Percentiles rank a stretch among this genome's conserved stretches.
These are phyloP conservation scores for Sakesphorus luctuosus DNA, from an alignment of 2,113 vertebrate genomes.

Conservation along the genomic window DNA sequence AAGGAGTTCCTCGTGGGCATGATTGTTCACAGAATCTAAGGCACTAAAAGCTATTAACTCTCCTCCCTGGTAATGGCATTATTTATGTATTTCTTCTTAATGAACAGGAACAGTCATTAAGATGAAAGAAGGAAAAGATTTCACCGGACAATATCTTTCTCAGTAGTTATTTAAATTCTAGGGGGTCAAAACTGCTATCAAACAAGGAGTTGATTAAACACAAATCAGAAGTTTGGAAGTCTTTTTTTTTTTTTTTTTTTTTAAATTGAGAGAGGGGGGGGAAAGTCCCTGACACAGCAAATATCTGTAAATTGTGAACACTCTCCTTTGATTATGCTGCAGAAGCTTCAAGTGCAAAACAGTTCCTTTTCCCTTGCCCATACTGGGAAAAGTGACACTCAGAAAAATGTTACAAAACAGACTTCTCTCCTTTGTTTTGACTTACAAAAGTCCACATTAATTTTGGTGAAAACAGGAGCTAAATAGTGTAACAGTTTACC, in stretches of 20 bases:
- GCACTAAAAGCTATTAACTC: background rate
- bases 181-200: background rate
- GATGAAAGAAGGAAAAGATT: background rate
- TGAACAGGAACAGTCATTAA: background rate
- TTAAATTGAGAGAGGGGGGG: background rate
- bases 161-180: background rate
- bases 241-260: background rate
- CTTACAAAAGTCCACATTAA: background rate
- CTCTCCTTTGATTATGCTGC: background rate
- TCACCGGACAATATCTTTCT: background rate
- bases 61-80: background rate
- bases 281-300: background rate
- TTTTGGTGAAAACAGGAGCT: background rate
- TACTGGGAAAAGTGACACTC: background rate
- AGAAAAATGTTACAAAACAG: background rate
- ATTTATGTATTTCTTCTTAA: background rate
- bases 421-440: background rate
- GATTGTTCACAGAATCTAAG: background rate
- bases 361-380: background rate
- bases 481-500: background rate
- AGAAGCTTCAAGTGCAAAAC: background rate
- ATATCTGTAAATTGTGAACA: background rate
- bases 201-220: background rate
- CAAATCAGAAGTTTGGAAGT: constrained; percentile 13
- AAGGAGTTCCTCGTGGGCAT: background rate